Evolutionary conservation across 2,888 invertebrate genomes (phyloP).

Genomic region (Philonicus albiceps): DNA sequence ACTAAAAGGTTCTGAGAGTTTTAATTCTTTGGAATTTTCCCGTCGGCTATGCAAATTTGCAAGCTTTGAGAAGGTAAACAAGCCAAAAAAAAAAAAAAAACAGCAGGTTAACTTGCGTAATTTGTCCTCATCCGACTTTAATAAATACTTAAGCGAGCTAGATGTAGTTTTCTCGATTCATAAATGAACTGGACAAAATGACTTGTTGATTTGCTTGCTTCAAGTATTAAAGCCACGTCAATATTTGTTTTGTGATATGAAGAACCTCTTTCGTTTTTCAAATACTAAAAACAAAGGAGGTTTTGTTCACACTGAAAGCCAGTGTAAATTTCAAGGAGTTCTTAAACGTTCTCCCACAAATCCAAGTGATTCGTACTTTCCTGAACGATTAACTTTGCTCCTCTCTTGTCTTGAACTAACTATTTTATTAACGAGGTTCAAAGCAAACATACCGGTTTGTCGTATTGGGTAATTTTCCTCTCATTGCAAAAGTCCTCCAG

Average conservation of each 20-base stretch:
- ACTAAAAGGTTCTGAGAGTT: neutral
- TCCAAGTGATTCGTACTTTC: neutral
- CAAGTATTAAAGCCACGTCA: neutral
- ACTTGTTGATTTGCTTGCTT: neutral
- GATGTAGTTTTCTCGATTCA: neutral
- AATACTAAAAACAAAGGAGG: neutral
- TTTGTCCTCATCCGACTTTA: neutral
- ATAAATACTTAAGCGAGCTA: neutral
- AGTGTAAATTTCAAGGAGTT: neutral
- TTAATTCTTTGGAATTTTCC: neutral
- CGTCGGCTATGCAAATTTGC: neutral
- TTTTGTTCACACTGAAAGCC: neutral
- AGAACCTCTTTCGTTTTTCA: neutral
- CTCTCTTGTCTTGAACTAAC: neutral
- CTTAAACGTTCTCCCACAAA: neutral
- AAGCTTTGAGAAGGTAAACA: neutral
- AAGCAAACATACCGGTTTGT: conserved; percentile 10
- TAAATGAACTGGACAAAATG: neutral
- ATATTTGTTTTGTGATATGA: neutral
- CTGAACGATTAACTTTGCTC: neutral
- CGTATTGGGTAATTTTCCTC: neutral
- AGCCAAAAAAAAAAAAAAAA: neutral
- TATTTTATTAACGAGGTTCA: neutral
- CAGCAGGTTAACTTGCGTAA: neutral
- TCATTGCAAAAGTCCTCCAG: neutral